Evolutionary conservation across 2,113 vertebrate species (phyloP).

Genomic region (Tupaia chinensis): DNA sequence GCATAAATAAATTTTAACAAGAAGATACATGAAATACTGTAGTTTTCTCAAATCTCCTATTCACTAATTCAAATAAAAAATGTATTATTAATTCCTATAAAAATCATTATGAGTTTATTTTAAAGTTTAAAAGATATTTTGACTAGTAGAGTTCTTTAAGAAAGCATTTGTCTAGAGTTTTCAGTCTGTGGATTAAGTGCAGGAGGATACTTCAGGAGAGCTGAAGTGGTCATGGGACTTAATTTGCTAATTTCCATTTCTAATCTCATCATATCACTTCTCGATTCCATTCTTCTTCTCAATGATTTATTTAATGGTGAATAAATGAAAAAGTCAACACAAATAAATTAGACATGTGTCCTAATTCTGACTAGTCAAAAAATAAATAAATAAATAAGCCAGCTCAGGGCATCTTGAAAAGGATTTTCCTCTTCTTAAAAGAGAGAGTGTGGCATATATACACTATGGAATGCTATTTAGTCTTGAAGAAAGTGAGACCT

Average conservation of each 20-base stretch:
- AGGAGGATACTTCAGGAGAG: background rate
- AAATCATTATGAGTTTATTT: slow-evolving; percentile 1
- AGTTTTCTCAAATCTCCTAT: background rate
- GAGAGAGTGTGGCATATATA: background rate
- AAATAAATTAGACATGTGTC: background rate
- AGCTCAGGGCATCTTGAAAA: background rate
- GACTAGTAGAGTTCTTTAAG: background rate
- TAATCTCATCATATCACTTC: background rate
- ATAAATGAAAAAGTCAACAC: no score
- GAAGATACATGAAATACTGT: background rate
- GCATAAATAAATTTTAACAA: background rate
- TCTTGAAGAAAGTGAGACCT: no score
- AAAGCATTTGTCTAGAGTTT: background rate
- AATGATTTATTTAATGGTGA: background rate
- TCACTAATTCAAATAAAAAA: background rate
- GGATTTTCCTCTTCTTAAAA: background rate
- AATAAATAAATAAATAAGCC: background rate
- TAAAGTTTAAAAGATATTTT: background rate
- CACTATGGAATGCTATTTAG: no score
- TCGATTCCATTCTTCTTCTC: background rate
- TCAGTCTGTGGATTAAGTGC: background rate
- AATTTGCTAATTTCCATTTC: background rate
- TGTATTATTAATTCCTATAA: background rate
- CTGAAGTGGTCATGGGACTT: background rate
- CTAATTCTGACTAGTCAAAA: background rate